A percentile compares a stretch with the other conserved stretches of the same genome.
Conservation (phyloP, 2,113 vertebrate species). For the Proterorhinus semilunaris region DNA sequence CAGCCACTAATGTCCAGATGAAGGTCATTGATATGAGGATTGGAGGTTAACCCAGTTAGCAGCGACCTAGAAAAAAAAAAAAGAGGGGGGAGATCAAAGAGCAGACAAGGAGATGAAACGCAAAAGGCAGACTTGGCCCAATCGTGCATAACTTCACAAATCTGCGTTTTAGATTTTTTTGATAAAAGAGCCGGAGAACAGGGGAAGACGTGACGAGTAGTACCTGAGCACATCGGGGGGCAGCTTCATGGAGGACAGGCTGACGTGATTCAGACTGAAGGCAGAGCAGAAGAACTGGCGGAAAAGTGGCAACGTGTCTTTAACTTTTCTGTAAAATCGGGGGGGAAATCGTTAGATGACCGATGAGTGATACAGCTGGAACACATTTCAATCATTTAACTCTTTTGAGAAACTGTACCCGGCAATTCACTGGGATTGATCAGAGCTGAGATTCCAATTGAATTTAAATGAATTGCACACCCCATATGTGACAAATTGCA, state of each 20-base stretch:
- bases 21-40: slow-evolving; percentile 83
- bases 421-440: too few relatives aligned
- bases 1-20: slow-evolving; percentile 85
- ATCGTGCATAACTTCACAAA: background rate
- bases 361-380: background rate
- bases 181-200: slow-evolving; percentile 28
- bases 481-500: too few relatives aligned
- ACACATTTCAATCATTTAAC: too few relatives aligned
- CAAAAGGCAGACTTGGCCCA: background rate
- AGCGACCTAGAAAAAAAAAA: slow-evolving; percentile 68
- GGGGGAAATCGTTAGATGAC: slow-evolving; percentile 7
- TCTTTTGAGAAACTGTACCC: too few relatives aligned
- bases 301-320: slow-evolving; percentile 80
- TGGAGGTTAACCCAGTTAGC: slow-evolving; percentile 80
- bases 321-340: slow-evolving; percentile 76
- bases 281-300: slow-evolving; percentile 86
- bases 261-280: slow-evolving; percentile 82
- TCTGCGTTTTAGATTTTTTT: background rate
- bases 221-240: slow-evolving; percentile 85
- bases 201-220: slow-evolving; percentile 37
- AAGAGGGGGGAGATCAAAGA: slow-evolving; percentile 9
- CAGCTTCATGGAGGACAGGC: slow-evolving; percentile 81
- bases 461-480: too few relatives aligned
- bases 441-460: too few relatives aligned
- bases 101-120: slow-evolving; percentile 6